Evolutionary conservation across 2,797 vertebrate genomes (phyloP), one percentile per base, ranked within the genome.

Genomic region (Microcaecilia unicolor): DNA sequence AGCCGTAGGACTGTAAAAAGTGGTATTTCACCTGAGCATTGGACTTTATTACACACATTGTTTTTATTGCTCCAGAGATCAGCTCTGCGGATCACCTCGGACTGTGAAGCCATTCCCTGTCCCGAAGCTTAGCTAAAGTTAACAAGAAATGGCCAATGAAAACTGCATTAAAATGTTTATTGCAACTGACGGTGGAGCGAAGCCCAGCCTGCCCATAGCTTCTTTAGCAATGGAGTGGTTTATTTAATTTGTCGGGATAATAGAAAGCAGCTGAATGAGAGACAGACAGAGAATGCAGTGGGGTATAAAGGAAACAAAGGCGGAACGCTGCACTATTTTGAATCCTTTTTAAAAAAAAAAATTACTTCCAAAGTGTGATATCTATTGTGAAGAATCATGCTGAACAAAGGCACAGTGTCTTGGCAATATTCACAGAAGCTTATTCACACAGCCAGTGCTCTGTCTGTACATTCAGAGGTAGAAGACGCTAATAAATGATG

Each of bases 231-330:
- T 84, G 80, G 84, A 85, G 85, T 80, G 88, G 81, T 93, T 96
- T 93, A 97, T 97, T 98, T 97, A 93, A 97, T 96, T 98, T 92
- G 90, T 83, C 85, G 80, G 80, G 82, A 92, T 92, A 93, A 95
- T 92, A 70, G 90, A 83, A n/a, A 80, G 76, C 87, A 81, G 87
- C 85, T 90, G 89, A 91, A 89, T 84, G 78, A 90, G 86, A 85
- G 85, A 82, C 86, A 77, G n/a, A n/a, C n/a, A n/a, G 79, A 80
- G 83, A 86, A 86, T 85, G 84, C 74, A 85, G 75, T 72, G 82
- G 76, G 72, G 80, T 81, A 83, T 81, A 80, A 86, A 83, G 83
- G 81, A 92, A 90, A 93, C 89, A 94, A 92, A 92, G 84, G 86
- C 83, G 84, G 90, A 88, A 89, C 93, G 86, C 91, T 89, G 83